Percentiles rank a stretch among this genome's conserved stretches.
Conservation (phyloP, 2,797 vertebrate genomes). For the Merluccius polli region DNA sequence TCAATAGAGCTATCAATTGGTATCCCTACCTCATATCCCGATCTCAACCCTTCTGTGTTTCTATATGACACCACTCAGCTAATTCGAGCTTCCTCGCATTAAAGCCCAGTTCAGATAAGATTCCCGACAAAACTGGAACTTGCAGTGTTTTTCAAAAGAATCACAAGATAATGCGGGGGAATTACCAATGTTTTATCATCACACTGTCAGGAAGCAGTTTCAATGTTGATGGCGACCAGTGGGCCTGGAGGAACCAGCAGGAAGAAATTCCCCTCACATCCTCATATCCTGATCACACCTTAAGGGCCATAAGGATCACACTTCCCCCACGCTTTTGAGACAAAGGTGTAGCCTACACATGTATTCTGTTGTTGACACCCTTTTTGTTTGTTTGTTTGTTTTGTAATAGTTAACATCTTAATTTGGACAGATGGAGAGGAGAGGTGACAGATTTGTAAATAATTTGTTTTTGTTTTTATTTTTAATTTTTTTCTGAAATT, state of each 20-base stretch:
- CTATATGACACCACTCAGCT: neutral
- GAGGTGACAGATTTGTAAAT: too few relatives aligned
- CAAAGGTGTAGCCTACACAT: too few relatives aligned
- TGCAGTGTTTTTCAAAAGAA: too few relatives aligned
- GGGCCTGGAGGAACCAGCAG: neutral
- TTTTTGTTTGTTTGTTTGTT: too few relatives aligned
- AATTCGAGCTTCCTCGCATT: neutral
- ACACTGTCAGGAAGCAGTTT: neutral
- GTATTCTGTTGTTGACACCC: too few relatives aligned
- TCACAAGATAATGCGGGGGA: neutral
- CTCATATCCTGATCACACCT: too few relatives aligned
- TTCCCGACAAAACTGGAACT: neutral
- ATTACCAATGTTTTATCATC: neutral
- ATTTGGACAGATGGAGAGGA: too few relatives aligned
- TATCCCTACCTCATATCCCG: neutral
- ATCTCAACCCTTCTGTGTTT: neutral
- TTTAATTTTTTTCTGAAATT: conserved; percentile 18
- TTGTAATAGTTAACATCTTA: too few relatives aligned
- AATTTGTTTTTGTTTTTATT: conserved; percentile 8
- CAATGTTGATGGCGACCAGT: neutral
- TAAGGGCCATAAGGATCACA: too few relatives aligned
- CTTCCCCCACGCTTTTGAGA: too few relatives aligned
- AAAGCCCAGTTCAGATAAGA: neutral
- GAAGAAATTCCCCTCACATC: too few relatives aligned
- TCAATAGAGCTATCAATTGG: neutral